These are phyloP conservation scores for Papilio machaon DNA, from an alignment of 1,140 invertebrate genomes.

Conservation along the genomic window DNA sequence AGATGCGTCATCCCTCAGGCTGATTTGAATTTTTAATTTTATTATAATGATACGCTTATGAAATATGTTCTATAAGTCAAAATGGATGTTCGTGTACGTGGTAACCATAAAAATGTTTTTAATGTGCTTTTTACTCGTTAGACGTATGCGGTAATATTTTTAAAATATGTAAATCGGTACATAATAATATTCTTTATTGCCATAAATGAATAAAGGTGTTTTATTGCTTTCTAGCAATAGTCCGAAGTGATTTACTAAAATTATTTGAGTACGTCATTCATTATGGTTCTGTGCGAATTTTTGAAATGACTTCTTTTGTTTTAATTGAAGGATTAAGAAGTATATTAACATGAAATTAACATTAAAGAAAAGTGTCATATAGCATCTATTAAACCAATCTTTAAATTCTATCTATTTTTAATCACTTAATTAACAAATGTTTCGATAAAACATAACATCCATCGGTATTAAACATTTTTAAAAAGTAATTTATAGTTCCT, in stretches of 20 bases:
- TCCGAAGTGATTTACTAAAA: background rate
- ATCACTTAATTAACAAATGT: background rate
- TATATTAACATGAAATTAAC: background rate
- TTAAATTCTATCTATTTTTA: background rate
- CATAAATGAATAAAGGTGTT: too few relatives aligned
- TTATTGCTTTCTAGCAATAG: background rate
- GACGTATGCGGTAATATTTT: background rate
- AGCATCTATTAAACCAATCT: too few relatives aligned
- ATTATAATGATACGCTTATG: conserved; percentile 12
- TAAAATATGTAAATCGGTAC: background rate
- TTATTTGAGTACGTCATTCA: background rate
- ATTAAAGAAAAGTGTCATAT: too few relatives aligned
- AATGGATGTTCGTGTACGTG: background rate
- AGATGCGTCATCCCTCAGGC: conserved; percentile 5
- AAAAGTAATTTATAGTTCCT: background rate
- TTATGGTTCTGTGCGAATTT: too few relatives aligned
- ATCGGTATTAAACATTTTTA: background rate
- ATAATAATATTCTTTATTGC: background rate
- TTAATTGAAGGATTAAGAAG: background rate
- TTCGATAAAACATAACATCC: background rate
- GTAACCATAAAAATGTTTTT: background rate
- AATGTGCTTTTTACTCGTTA: conserved; percentile 4
- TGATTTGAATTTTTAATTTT: conserved; percentile 21
- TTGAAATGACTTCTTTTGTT: too few relatives aligned
- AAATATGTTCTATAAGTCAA: background rate